Conservation (phyloP, 1,140 invertebrate genomes). For the Ridgeia piscesae region DNA sequence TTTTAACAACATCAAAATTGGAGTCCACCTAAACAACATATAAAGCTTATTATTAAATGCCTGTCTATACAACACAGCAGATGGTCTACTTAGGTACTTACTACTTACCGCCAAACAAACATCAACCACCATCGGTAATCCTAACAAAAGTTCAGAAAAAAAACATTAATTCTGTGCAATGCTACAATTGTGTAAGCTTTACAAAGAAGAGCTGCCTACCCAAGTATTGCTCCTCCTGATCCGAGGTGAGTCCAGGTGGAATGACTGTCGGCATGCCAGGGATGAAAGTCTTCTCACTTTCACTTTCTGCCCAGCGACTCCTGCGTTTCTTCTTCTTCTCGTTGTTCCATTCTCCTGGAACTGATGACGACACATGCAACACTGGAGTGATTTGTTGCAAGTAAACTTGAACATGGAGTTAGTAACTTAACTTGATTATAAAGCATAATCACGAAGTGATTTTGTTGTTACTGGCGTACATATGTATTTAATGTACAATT, state of each 20-base stretch:
- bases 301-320: slow-evolving; percentile 86
- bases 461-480: no score
- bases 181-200: not conserved
- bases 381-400: no score
- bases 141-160: not conserved
- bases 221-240: slow-evolving; percentile 93
- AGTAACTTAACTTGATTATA: no score
- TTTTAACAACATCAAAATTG: not conserved
- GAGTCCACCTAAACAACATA: not conserved
- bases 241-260: slow-evolving; percentile 84
- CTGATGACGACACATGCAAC: not conserved
- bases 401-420: no score
- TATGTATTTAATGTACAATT: no score
- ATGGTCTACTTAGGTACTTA: not conserved
- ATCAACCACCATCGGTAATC: not conserved
- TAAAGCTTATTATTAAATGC: not conserved
- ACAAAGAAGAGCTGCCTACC: slow-evolving; percentile 80
- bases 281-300: slow-evolving; percentile 84
- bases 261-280: slow-evolving; percentile 78
- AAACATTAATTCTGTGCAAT: not conserved
- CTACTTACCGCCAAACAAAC: not conserved
- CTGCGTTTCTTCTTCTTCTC: slow-evolving; percentile 66
- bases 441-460: no score
- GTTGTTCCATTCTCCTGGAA: not conserved
- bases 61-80: not conserved